Evolutionary conservation across 2,797 vertebrate species (phyloP), one percentile per base, ranked within the genome.

Genomic region (Lutra lutra): DNA sequence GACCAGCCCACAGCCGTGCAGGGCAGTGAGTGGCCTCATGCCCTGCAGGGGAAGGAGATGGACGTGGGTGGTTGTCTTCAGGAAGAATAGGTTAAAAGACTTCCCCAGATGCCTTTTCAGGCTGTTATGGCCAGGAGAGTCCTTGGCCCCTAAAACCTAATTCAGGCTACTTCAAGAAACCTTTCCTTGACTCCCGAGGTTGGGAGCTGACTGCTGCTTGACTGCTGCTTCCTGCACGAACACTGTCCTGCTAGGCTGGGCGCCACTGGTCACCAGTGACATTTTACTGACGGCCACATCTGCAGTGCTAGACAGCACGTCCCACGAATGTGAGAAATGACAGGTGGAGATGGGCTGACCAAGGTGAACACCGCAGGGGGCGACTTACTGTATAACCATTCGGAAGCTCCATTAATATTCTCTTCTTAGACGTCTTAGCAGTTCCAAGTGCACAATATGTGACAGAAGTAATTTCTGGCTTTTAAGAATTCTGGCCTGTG

Each of bases 251-350:
- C 35, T 11, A 18, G 18, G 48, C 20, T 0, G 84, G 68, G 32
- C 1, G 0, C 82, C 35, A 6, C 43, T 4, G n/a, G 38, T 7
- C 27, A 1, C 9, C 7, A 0, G 35, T 32, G 40, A 32, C 25
- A 0, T 35, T 25, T 58, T 35, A 7, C 12, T 9, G 54, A 40
- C 32, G 6, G 35, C 80, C 38, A 20, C 0, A 5, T 21, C 77
- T 12, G 60, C 46, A 0, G 0, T 12, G 38, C 46, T 40, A 46
- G 25, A 46, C 18, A 35, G 40, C 1, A 0, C 7, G 7, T 68
- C 27, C 35, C 9, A 2, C 8, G 23, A 38, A 14, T 3, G 15
- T 8, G 51, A 11, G 23, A 38, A 5, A 1, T 32, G 40, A 73
- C 43, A n/a, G 11, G 54, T 7, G 17, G 40, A 21, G 23, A 17